A percentile compares a stretch with the other conserved stretches of the same genome.
Conservation (phyloP, 2,113 vertebrate genomes). For the Apaloderma vittatum region DNA sequence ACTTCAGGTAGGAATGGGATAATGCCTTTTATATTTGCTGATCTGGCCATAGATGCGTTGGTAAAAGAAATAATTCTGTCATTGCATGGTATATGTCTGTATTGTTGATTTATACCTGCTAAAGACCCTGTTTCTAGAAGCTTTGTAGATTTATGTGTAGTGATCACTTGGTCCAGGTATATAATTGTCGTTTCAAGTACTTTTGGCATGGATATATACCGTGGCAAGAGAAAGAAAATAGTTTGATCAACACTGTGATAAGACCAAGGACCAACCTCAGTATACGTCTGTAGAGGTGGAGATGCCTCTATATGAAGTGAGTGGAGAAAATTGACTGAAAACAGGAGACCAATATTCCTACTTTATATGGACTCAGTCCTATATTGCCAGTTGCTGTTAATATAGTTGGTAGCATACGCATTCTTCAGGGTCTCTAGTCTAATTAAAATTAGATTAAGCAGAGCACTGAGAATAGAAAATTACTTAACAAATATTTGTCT, state of each 20-base stretch:
- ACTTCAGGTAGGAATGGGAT: neutral
- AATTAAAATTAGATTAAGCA: constrained; percentile 49
- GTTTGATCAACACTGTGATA: neutral
- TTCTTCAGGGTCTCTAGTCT: neutral
- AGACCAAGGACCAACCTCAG: neutral
- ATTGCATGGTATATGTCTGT: neutral
- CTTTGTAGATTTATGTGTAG: neutral
- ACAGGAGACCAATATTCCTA: neutral
- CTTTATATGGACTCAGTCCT: neutral
- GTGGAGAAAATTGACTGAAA: neutral
- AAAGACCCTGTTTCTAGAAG: neutral
- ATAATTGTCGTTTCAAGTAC: neutral
- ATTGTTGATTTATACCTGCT: neutral
- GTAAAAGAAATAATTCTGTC: neutral
- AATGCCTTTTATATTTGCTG: neutral
- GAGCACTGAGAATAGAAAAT: neutral
- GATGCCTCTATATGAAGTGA: neutral
- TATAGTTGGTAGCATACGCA: neutral
- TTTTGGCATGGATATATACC: neutral
- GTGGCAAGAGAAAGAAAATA: neutral
- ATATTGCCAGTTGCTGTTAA: neutral
- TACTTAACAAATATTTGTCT: constrained; percentile 2
- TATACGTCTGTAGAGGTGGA: neutral
- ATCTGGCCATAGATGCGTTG: neutral
- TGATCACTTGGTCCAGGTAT: neutral